Percentiles rank a stretch among this genome's conserved stretches.
Conservation (phyloP, 2,113 vertebrate species). For the Oncorhynchus keta region DNA sequence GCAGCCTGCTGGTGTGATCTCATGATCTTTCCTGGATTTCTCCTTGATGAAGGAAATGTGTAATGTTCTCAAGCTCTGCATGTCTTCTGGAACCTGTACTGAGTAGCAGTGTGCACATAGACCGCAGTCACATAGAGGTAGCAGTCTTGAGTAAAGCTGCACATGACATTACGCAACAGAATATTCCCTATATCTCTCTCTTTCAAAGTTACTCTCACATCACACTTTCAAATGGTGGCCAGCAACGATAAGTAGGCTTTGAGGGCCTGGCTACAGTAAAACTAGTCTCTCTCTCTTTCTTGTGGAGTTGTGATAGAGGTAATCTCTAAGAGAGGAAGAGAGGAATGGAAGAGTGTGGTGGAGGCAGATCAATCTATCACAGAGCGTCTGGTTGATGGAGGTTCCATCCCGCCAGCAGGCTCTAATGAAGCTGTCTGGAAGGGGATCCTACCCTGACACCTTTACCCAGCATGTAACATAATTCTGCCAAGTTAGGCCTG, state of each 20-base stretch:
- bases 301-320: constrained; percentile 62
- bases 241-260: constrained; percentile 47
- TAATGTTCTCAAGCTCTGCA: constrained; percentile 13
- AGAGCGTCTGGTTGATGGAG: constrained; percentile 37
- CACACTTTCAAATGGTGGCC: constrained; percentile 27
- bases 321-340: constrained; percentile 50
- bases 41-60: constrained; percentile 58
- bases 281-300: constrained; percentile 26
- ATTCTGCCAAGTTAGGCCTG: too few species aligned
- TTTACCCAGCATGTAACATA: constrained; percentile 31
- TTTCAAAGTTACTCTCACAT: constrained; percentile 39
- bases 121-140: not conserved
- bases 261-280: constrained; percentile 43
- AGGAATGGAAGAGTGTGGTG: constrained; percentile 41
- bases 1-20: constrained; percentile 36
- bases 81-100: not conserved
- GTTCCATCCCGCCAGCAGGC: constrained; percentile 16
- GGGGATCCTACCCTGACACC: constrained; percentile 37
- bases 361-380: constrained; percentile 43
- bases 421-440: constrained; percentile 50
- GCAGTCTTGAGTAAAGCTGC: not conserved
- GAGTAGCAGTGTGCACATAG: not conserved
- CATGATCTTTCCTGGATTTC: constrained; percentile 60
- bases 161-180: not conserved
- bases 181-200: constrained; percentile 31